phyloP scores from a whole-genome alignment of 2,888 invertebrate species.

The Caenorhabditis drosophilae region DNA sequence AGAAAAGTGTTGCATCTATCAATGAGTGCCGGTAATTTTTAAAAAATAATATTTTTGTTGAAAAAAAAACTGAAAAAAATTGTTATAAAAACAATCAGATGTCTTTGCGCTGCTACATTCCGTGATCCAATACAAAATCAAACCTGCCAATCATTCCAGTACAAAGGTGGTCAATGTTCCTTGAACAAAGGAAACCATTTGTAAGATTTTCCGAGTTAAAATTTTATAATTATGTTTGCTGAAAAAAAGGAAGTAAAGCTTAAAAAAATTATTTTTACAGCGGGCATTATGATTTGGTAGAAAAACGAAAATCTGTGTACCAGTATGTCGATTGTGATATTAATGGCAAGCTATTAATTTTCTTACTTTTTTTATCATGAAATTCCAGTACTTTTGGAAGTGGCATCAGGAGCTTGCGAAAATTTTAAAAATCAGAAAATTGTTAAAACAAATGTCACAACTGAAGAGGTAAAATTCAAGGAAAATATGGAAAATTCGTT shows the following conservation, averaged over 20 bases:
- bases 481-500: too few species aligned
- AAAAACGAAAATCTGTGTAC: constrained; percentile 52
- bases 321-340: constrained; percentile 63
- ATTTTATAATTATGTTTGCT: too few species aligned
- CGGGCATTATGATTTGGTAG: constrained; percentile 62
- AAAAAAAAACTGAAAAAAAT: too few species aligned
- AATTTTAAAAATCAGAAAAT: constrained; percentile 32
- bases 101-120: constrained; percentile 51
- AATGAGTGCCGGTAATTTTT: too few species aligned
- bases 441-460: background rate
- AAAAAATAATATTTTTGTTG: too few species aligned
- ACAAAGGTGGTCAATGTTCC: constrained; percentile 48
- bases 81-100: too few species aligned
- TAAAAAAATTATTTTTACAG: constrained; percentile 17
- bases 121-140: constrained; percentile 17
- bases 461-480: too few species aligned
- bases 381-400: constrained; percentile 38
- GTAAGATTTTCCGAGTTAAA: constrained; percentile 5
- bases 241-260: too few species aligned
- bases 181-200: constrained; percentile 56
- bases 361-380: background rate
- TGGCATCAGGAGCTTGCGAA: constrained; percentile 37
- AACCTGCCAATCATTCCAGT: constrained; percentile 55
- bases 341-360: constrained; percentile 39
- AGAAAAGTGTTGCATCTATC: constrained; percentile 45